phyloP scores from a whole-genome alignment of 1,140 invertebrate genomes.

The Saccostrea echinata region DNA sequence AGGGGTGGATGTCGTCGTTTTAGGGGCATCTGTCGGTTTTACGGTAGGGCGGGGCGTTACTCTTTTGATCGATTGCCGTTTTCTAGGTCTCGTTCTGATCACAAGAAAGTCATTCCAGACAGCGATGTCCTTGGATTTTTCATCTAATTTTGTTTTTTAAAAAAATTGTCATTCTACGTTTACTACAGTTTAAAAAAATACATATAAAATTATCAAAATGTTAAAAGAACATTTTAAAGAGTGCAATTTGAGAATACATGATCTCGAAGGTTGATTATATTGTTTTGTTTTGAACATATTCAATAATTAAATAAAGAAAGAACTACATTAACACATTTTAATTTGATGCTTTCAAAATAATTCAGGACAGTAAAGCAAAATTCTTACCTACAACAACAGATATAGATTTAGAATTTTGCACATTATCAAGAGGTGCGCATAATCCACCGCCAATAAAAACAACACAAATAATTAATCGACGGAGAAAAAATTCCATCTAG shows the following conservation, averaged over 20 bases:
- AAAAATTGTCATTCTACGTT: not conserved
- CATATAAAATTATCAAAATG: not conserved
- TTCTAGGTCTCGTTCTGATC: not conserved
- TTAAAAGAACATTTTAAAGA: not conserved
- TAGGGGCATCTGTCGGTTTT: not conserved
- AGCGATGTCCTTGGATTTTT: not conserved
- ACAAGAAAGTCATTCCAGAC: not conserved
- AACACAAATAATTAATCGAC: not conserved
- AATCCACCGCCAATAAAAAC: not conserved
- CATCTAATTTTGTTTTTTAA: not conserved
- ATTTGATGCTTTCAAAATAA: too few relatives aligned
- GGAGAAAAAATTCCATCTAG: not conserved
- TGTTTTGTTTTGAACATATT: too few relatives aligned
- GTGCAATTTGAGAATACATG: not conserved
- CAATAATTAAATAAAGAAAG: too few relatives aligned
- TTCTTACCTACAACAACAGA: not conserved
- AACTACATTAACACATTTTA: too few relatives aligned
- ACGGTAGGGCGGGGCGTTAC: not conserved
- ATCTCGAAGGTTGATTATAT: not conserved
- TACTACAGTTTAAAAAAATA: not conserved
- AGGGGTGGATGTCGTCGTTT: not conserved
- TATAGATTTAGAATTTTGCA: slow-evolving; percentile 12
- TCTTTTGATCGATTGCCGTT: not conserved
- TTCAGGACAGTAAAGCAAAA: not conserved
- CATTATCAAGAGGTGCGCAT: not conserved